Evolutionary conservation across 2,113 vertebrate genomes (phyloP).

Genomic region (Paraplagusia blochii): DNA sequence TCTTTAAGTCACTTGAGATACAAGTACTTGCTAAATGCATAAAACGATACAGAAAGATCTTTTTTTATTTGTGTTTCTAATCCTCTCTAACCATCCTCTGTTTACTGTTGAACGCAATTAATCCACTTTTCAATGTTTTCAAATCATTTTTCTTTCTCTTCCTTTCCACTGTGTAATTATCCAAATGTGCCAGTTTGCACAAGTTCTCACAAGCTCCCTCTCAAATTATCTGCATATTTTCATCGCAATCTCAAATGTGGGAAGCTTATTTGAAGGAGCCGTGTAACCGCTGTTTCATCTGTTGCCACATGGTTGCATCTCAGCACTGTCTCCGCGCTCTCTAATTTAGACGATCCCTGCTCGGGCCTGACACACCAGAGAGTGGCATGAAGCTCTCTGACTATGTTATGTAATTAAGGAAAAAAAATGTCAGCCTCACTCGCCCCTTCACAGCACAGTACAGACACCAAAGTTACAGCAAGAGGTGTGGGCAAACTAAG

Average conservation of each 20-base stretch:
- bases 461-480: slow-evolving; percentile 34
- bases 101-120: not conserved
- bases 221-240: slow-evolving; percentile 61
- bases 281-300: slow-evolving; percentile 31
- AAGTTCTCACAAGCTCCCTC: slow-evolving; percentile 30
- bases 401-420: slow-evolving; percentile 64
- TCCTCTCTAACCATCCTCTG: not conserved
- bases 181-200: slow-evolving; percentile 25
- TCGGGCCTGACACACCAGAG: slow-evolving; percentile 53
- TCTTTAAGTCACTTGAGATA: no score
- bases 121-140: slow-evolving; percentile 21
- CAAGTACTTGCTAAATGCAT: no score
- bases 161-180: slow-evolving; percentile 42
- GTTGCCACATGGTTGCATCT: slow-evolving; percentile 46
- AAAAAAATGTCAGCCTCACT: slow-evolving; percentile 45
- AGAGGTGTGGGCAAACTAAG: no score
- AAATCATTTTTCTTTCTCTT: slow-evolving; percentile 35
- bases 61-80: not conserved
- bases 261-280: slow-evolving; percentile 39
- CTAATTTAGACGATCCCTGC: slow-evolving; percentile 56
- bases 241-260: slow-evolving; percentile 40
- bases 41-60: not conserved
- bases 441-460: slow-evolving; percentile 40
- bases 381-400: slow-evolving; percentile 36
- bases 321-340: slow-evolving; percentile 54